Evolutionary conservation across 2,888 invertebrate genomes (phyloP), one percentile per base, ranked within the genome.

Genomic region (Rhingia rostrata): DNA sequence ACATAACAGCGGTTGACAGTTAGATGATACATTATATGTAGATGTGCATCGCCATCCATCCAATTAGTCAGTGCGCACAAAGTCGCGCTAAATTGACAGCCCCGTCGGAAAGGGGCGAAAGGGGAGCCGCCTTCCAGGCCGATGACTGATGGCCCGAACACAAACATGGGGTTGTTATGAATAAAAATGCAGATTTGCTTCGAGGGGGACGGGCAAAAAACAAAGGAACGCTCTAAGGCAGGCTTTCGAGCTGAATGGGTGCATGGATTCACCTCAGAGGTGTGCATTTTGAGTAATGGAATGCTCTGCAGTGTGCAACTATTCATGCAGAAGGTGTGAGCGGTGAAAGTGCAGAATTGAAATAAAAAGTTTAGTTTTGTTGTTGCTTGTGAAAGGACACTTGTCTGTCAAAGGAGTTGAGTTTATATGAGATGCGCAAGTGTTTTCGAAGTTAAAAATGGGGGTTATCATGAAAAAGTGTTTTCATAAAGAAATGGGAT

Each of bases 111-210:
- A 41, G 41, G 49, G 37, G 32, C 61, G 14, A 37, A 6, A 35
- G 10, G 54, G 33, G 41, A 33, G 58, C 56, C 22, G 22, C 22
- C 22, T 22, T 22, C 2, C 1, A 69, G 37, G 37, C 69, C 56
- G 58, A 64, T 58, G 79, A 72, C 74, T 63, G 80, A 54, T 54
- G 80, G 56, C 80, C 33, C n/a, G 47, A 41, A 63, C 54, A 64
- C 63, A 73, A 47, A 80, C 22, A 22, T 58, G 63, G 74, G 63
- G 39, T 45, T 60, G 69, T 10, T 51, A 63, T 63, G 60, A 72
- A 39, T 53, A 54, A 9, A 53, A 41, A 41, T 66, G 35, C 37
- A 30, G 10, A n/a, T 33, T 37, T 56, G 14, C 54, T n/a, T 37
- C 2, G 22, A 22, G 22, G 22, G 33, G 47, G 61, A 4, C 43